These are phyloP conservation scores for Pelosia muscerda DNA, from an alignment of 2,888 invertebrate species.

Conservation along the genomic window DNA sequence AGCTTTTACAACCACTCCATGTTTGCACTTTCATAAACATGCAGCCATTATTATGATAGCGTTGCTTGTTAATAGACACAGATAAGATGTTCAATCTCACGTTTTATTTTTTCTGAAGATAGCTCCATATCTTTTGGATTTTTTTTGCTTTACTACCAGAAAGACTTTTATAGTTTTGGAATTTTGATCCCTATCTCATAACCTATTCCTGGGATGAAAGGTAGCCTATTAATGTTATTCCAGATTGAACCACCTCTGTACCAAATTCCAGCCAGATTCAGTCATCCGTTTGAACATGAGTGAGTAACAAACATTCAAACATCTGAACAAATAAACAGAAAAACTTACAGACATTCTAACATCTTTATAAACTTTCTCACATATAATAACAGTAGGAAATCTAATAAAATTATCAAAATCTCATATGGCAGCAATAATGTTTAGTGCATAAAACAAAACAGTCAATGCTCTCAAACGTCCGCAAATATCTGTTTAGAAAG, in stretches of 20 bases:
- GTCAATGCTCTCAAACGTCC: slow-evolving; percentile 25
- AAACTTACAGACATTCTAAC: no score
- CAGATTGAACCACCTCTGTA: not conserved
- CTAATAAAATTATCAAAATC: not conserved
- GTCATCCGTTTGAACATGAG: not conserved
- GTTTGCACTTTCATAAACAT: slow-evolving; percentile 71
- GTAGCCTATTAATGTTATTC: not conserved
- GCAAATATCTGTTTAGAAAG: slow-evolving; percentile 40
- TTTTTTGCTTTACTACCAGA: not conserved
- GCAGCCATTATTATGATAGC: slow-evolving; percentile 58
- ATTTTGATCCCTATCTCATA: not conserved
- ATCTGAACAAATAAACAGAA: no score
- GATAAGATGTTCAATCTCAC: slow-evolving; percentile 47
- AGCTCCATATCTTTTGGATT: not conserved
- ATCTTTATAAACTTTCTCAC: not conserved
- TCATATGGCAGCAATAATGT: not conserved
- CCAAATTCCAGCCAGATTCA: not conserved
- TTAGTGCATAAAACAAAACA: slow-evolving; percentile 19
- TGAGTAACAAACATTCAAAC: not conserved
- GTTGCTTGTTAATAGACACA: slow-evolving; percentile 49
- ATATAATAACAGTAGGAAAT: not conserved
- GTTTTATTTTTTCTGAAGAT: not conserved
- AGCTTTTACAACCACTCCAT: slow-evolving; percentile 59
- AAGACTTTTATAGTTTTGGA: no score
- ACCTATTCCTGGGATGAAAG: not conserved